phyloP scores from a whole-genome alignment of 1,140 invertebrate species.

The Agraylea sexmaculata region DNA sequence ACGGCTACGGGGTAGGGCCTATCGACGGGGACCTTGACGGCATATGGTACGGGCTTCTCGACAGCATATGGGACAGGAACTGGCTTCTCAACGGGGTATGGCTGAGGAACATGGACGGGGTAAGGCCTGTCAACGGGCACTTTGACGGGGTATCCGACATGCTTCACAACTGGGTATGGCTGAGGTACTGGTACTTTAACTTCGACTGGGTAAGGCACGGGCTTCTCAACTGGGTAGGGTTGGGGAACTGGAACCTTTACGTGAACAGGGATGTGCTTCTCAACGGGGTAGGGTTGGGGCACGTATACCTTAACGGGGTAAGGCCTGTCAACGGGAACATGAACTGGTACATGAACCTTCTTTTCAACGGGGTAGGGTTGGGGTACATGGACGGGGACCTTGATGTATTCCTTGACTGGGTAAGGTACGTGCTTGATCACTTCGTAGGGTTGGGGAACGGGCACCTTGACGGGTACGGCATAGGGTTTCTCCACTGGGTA shows the following conservation, averaged over 20 bases:
- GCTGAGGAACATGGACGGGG: conserved; percentile 50
- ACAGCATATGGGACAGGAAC: conserved; percentile 44
- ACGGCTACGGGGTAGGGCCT: conserved; percentile 40
- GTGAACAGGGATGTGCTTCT: conserved; percentile 50
- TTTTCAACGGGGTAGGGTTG: conserved; percentile 46
- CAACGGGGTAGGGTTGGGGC: conserved; percentile 55
- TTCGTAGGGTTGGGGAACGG: conserved; percentile 51
- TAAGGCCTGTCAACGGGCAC: conserved; percentile 48
- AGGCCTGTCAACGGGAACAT: conserved; percentile 51
- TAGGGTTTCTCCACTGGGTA: conserved; percentile 50
- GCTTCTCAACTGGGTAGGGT: conserved; percentile 53
- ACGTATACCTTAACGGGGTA: conserved; percentile 53
- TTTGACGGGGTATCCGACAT: conserved; percentile 37
- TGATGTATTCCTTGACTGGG: conserved; percentile 50
- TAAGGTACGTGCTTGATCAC: conserved; percentile 46
- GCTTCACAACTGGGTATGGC: conserved; percentile 45
- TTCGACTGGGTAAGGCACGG: conserved; percentile 47
- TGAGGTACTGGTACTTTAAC: conserved; percentile 47
- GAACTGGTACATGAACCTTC: conserved; percentile 51
- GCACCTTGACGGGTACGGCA: conserved; percentile 48
- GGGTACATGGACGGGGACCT: conserved; percentile 48
- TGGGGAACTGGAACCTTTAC: conserved; percentile 49
- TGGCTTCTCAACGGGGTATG: conserved; percentile 46
- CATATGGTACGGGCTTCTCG: conserved; percentile 45
- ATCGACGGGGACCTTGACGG: conserved; percentile 47